A percentile compares a stretch with the other conserved stretches of the same genome.
Conservation (phyloP, 2,888 invertebrate genomes). For the Lordiphosa andalusiaca region DNA sequence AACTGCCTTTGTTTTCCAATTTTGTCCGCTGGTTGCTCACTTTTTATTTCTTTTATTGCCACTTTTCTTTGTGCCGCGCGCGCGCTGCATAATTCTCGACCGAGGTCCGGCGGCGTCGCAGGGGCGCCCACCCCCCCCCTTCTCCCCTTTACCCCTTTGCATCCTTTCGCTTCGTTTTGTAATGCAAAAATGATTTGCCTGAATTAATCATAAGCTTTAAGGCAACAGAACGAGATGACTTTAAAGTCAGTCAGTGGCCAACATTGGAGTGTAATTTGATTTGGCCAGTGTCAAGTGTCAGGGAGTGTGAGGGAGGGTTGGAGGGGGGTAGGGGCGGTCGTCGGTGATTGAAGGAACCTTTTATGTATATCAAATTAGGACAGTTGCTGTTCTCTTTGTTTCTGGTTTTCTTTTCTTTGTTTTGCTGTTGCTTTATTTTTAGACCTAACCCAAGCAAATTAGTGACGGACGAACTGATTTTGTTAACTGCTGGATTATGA, state of each 20-base stretch:
- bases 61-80: constrained; percentile 31
- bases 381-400: constrained; percentile 12
- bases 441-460: constrained; percentile 13
- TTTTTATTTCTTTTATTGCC: constrained; percentile 32
- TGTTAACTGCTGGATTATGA: constrained; percentile 8
- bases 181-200: constrained; percentile 65
- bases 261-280: constrained; percentile 26
- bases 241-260: constrained; percentile 26
- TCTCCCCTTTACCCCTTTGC: too few species aligned
- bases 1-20: constrained; percentile 51
- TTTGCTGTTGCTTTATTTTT: constrained; percentile 9
- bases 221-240: constrained; percentile 9
- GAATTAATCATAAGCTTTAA: constrained; percentile 61
- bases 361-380: constrained; percentile 20
- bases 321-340: too few species aligned
- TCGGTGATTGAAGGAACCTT: background rate
- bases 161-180: constrained; percentile 50
- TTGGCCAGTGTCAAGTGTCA: constrained; percentile 11
- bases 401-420: constrained; percentile 2
- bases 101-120: constrained; percentile 33
- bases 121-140: too few species aligned
- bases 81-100: constrained; percentile 13
- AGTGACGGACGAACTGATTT: constrained; percentile 13
- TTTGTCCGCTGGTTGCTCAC: constrained; percentile 50
- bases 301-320: background rate